phyloP scores from a whole-genome alignment of 2,113 vertebrate species.

The Mesembrinibis cayennensis region DNA sequence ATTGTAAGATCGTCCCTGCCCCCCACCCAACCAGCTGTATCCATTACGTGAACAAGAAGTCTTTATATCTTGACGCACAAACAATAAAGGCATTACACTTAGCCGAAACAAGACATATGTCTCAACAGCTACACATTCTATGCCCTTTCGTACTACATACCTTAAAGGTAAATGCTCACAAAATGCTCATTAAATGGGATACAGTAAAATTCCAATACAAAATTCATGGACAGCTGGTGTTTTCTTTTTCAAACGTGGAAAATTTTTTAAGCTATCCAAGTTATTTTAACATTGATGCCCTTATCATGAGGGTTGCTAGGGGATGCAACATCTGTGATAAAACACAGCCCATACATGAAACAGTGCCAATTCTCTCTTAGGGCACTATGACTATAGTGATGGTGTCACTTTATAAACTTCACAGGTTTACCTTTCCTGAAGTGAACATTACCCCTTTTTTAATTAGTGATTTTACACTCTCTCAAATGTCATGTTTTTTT shows the following conservation, averaged over 20 bases:
- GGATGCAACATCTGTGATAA: not conserved
- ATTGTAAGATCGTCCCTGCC: slow-evolving; percentile 23
- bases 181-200: not conserved
- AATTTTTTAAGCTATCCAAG: not conserved
- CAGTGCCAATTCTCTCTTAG: not conserved
- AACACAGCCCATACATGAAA: not conserved
- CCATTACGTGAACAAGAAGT: slow-evolving; percentile 58
- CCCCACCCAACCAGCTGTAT: slow-evolving; percentile 34
- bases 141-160: not conserved
- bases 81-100: slow-evolving; percentile 43
- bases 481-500: not conserved
- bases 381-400: not conserved
- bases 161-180: not conserved
- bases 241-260: not conserved
- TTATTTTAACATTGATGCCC: not conserved
- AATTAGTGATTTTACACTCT: not conserved
- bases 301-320: not conserved
- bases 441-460: not conserved
- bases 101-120: not conserved
- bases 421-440: not conserved
- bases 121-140: not conserved
- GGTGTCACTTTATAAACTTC: not conserved
- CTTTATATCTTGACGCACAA: slow-evolving; percentile 41
- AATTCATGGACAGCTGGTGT: not conserved
- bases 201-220: not conserved